Evolutionary conservation across 2,888 invertebrate genomes (phyloP), one percentile per base, ranked within the genome.

Genomic region (Cyclophora punctaria): DNA sequence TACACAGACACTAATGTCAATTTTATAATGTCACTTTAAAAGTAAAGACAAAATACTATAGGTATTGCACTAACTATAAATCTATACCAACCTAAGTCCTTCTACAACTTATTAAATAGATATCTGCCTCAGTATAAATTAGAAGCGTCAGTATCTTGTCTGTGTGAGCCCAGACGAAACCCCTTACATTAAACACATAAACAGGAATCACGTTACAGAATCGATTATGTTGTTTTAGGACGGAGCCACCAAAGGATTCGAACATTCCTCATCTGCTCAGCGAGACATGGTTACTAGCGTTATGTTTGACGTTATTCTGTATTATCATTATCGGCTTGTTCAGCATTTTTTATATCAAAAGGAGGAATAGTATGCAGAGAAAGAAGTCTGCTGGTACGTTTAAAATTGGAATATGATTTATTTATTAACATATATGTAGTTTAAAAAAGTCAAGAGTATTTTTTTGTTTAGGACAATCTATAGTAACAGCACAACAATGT

Each of bases 401-500:
- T 7, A n/a, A 42, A 7, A 2, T 34, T 34, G 20, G 34, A 33
- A 44, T 33, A 20, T 37, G 37, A 37, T 37, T 2, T 37, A 5
- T 5, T 37, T 37, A 37, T 37, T 20, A 20, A 20, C 20, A 41
- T 2, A 0, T 41, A 41, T 3, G 2, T 41, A 41, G n/a, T 43
- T 43, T 7, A 43, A 43, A 20, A 3, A 5, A 7, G 4, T 43
- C 3, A 44, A 33, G 3, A 34, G 44, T 44, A 6, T 34, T 44
- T 37, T 34, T 50, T 50, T 69, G 83, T 84, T 69, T 78, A 87
- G 87, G 87, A 78, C 87, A 87, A 73, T 81, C 87, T 66, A 86
- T 87, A 74, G 85, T 86, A 56, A 86, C 86, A 58, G 87, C 87
- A 48, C 87, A 87, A 64, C 87, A 86, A 66, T 87, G 87, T 70